Evolutionary conservation across 2,888 invertebrate species (phyloP).

Genomic region (Prosopocoilus inquinatus): DNA sequence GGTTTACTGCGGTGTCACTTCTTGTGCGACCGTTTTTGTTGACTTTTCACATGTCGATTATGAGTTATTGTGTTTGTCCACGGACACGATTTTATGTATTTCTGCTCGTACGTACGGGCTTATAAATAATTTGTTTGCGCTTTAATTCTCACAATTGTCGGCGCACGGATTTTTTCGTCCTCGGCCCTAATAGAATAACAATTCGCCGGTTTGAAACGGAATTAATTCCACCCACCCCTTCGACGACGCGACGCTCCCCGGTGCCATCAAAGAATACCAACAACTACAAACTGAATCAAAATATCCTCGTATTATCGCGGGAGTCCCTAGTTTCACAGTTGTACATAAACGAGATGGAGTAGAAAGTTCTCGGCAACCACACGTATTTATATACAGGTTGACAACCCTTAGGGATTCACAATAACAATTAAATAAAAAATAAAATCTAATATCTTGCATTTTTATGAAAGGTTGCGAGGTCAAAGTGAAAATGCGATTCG

Average conservation of each 20-base stretch:
- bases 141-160: no score
- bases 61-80: slow-evolving; percentile 1
- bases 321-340: slow-evolving; percentile 8
- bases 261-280: slow-evolving; percentile 28
- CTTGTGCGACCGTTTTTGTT: not conserved
- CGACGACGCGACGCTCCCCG: slow-evolving; percentile 20
- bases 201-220: slow-evolving; percentile 30
- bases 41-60: slow-evolving; percentile 6
- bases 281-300: slow-evolving; percentile 33
- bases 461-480: no score
- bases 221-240: slow-evolving; percentile 35
- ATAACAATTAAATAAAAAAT: no score
- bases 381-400: no score
- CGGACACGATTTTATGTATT: not conserved
- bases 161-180: no score
- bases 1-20: not conserved
- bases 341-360: slow-evolving; percentile 12
- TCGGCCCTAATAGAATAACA: slow-evolving; percentile 31
- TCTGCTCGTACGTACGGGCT: not conserved
- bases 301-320: slow-evolving; percentile 28
- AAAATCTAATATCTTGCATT: no score
- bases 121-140: no score
- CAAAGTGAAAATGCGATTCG: no score
- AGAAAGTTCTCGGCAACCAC: slow-evolving; percentile 3
- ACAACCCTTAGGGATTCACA: no score